These are phyloP conservation scores for Diplodus puntazzo DNA, from an alignment of 2,797 vertebrate genomes.

Conservation along the genomic window DNA sequence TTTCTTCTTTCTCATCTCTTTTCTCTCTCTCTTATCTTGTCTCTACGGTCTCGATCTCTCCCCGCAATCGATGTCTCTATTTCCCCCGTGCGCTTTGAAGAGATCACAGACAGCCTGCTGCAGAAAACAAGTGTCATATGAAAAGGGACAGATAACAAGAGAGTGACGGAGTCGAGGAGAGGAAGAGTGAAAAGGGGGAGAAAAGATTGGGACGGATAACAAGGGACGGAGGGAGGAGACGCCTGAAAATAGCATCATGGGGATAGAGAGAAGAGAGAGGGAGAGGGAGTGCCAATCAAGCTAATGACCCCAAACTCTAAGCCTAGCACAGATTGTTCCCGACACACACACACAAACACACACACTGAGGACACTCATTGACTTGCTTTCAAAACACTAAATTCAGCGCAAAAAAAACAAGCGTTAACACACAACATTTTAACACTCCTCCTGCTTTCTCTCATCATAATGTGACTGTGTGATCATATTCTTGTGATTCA, in stretches of 20 bases:
- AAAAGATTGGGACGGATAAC: conserved; percentile 49
- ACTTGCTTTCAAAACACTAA: conserved; percentile 8
- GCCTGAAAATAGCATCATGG: conserved; percentile 54
- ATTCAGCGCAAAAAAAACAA: not conserved
- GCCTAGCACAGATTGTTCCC: conserved; percentile 80
- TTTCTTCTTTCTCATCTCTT: conserved; percentile 48
- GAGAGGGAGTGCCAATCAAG: conserved; percentile 71
- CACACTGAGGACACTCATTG: conserved; percentile 21
- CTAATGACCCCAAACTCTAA: conserved; percentile 81
- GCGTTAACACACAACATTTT: not conserved
- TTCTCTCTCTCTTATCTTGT: conserved; percentile 59
- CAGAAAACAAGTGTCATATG: conserved; percentile 76
- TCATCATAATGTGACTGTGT: conserved; percentile 10
- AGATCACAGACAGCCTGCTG: conserved; percentile 70
- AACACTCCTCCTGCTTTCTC: not conserved
- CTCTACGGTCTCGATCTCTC: conserved; percentile 61
- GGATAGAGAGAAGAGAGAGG: conserved; percentile 34
- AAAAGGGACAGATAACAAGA: conserved; percentile 66
- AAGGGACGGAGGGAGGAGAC: conserved; percentile 19
- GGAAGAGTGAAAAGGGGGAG: conserved; percentile 27
- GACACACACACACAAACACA: conserved; percentile 31
- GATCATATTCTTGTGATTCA: conserved; percentile 37
- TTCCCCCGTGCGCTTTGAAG: conserved; percentile 64
- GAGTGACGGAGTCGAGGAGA: conserved; percentile 43
- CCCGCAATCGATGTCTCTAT: conserved; percentile 66